Base-by-base conservation (phyloP, 2,888 invertebrate genomes). In the Ophioninae sp. region DNA sequence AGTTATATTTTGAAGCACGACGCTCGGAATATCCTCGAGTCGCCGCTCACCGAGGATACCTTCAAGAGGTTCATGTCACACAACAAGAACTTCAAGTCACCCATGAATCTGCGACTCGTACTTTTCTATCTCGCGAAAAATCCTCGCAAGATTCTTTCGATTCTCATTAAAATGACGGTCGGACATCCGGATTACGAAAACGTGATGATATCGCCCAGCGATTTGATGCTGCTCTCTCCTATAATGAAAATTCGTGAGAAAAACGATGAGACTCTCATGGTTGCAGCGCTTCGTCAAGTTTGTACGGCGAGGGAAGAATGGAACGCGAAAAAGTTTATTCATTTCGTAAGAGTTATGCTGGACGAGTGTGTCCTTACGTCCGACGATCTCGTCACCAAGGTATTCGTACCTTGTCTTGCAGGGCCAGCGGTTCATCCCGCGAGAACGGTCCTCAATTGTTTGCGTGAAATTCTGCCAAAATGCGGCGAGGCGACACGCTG, bases 101-200 rank as follows among this genome's bases (percentile, higher is more conserved):
- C 85, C 7, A 59, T 30, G 17, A 86, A 87, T 67, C 61, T 88
- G 13, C 85, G 86, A 39, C 67, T 85, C 2, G 67, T 87, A 13
- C 85, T 86, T 13, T 90, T 70, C 59, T 91, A 56, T 87, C 87
- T 82, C 37, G 37, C 89, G 67, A 87, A 89, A 83, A 89, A 88
- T 85, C 89, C 90, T 0, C 87, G 84, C 30, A 86, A 87, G 57
- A 87, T 90, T 10, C n/a, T 92, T 23, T 86, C 81, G 7, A 87
- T 88, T 41, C 85, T 92, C 0, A 21, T 91, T 0, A 90, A 89
- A 86, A 88, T 90, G 30, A 79, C 87, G 6, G 87, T 92, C 21
- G 91, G 91, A 5, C 85, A 88, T 73, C 41, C 84, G 0, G 81
- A 86, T 0, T 92, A 89, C 57, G 56, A 73, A 0, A 88, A 87